Conservation (phyloP, 2,797 vertebrate species). For the Chrysocyon brachyurus region DNA sequence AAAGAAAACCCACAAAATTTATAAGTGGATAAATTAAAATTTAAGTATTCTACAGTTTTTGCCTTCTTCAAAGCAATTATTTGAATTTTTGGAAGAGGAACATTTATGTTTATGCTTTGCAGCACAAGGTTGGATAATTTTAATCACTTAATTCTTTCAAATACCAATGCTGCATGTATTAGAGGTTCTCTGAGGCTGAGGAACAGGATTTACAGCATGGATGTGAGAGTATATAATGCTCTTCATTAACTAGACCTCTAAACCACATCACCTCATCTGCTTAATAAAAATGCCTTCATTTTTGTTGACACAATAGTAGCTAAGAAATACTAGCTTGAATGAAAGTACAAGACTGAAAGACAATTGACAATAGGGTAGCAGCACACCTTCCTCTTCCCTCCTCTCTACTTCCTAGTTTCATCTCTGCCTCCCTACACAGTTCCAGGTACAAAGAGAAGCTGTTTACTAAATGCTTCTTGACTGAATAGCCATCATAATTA, state of each 20-base stretch:
- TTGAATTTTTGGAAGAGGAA: background rate
- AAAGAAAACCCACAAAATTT: background rate
- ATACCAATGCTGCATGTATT: background rate
- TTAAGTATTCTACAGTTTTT: background rate
- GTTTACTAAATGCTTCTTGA: background rate
- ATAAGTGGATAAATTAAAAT: background rate
- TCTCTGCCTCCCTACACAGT: background rate
- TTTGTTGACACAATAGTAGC: background rate
- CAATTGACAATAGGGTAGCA: background rate
- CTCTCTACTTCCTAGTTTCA: background rate
- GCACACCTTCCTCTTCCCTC: too few relatives aligned
- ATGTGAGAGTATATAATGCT: background rate
- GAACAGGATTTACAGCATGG: background rate
- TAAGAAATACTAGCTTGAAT: background rate
- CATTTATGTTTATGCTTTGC: background rate
- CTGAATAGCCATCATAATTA: background rate
- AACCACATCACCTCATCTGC: background rate
- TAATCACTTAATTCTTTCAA: background rate
- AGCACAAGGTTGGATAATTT: background rate
- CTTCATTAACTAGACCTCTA: background rate
- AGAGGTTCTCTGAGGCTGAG: background rate
- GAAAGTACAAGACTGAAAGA: background rate
- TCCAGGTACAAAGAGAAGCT: background rate
- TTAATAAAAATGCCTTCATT: background rate
- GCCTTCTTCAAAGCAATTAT: background rate